Evolutionary conservation across 2,888 invertebrate genomes (phyloP).

Genomic region (Brassicogethes aeneus): DNA sequence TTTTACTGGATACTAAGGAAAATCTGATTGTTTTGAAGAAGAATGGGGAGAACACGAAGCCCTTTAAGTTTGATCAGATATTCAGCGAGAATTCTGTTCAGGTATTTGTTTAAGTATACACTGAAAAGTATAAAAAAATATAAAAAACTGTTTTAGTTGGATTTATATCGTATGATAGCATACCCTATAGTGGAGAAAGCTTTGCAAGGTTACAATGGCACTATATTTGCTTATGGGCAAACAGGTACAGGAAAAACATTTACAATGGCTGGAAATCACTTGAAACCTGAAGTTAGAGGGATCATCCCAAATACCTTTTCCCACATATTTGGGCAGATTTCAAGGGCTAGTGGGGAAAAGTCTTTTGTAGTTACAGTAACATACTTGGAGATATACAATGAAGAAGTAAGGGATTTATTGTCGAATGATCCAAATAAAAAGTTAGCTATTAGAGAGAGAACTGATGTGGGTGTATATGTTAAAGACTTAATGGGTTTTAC

Average conservation of each 20-base stretch:
- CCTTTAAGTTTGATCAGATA: slow-evolving; percentile 91
- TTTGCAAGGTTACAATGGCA: slow-evolving; percentile 93
- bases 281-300: slow-evolving; percentile 82
- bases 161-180: slow-evolving; percentile 93
- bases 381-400: slow-evolving; percentile 98
- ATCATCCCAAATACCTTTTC: slow-evolving; percentile 99
- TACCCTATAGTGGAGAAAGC: slow-evolving; percentile 96
- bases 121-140: no score
- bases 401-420: slow-evolving; percentile 92
- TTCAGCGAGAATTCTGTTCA: slow-evolving; percentile 81
- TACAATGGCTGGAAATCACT: slow-evolving; percentile 92
- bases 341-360: slow-evolving; percentile 69
- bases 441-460: slow-evolving; percentile 89
- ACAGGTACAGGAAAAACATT: slow-evolving; percentile 98
- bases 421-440: slow-evolving; percentile 74
- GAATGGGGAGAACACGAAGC: slow-evolving; percentile 58
- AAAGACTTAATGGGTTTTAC: slow-evolving; percentile 95
- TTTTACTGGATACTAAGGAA: slow-evolving; percentile 68
- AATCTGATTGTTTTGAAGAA: slow-evolving; percentile 71
- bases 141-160: slow-evolving; percentile 55
- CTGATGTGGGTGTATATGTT: slow-evolving; percentile 96
- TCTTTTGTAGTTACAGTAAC: slow-evolving; percentile 91
- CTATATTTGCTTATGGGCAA: slow-evolving; percentile 83
- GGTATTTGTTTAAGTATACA: no score
- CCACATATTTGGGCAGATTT: slow-evolving; percentile 96